phyloP scores from a whole-genome alignment of 2,888 invertebrate genomes.

The Notodonta ziczac region DNA sequence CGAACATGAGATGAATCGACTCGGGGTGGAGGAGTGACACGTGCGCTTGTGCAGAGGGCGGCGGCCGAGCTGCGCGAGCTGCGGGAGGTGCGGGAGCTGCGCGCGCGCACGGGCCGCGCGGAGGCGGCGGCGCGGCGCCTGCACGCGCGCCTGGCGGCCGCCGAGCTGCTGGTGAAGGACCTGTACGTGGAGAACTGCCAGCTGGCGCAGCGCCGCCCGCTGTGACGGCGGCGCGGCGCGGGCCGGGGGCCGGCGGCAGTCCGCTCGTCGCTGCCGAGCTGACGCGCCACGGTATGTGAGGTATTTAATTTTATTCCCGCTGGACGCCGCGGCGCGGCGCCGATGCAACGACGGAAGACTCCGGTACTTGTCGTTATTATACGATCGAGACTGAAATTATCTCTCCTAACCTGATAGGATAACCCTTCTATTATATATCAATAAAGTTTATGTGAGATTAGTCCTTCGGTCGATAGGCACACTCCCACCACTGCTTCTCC shows the following conservation, averaged over 20 bases:
- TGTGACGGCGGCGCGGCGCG: slow-evolving; percentile 35
- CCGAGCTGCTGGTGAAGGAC: slow-evolving; percentile 92
- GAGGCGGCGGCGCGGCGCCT: slow-evolving; percentile 70
- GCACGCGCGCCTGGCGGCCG: slow-evolving; percentile 87
- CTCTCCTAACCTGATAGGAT: too few relatives aligned
- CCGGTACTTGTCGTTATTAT: too few relatives aligned
- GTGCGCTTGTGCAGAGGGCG: background rate
- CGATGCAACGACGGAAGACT: too few relatives aligned
- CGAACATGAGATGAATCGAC: background rate
- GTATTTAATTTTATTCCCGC: too few relatives aligned
- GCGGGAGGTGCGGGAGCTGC: slow-evolving; percentile 66
- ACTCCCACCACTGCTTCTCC: too few relatives aligned
- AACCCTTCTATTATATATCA: too few relatives aligned
- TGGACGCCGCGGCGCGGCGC: too few relatives aligned
- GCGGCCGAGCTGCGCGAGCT: slow-evolving; percentile 10
- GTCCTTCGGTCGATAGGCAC: too few relatives aligned
- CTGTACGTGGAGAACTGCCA: slow-evolving; percentile 94
- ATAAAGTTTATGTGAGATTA: too few relatives aligned
- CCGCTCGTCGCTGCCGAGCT: too few relatives aligned
- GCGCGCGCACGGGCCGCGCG: slow-evolving; percentile 75
- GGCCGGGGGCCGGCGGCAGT: background rate
- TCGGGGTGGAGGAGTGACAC: background rate
- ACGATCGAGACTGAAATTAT: too few relatives aligned
- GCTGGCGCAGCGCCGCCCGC: slow-evolving; percentile 67
- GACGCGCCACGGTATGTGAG: too few relatives aligned